Base-by-base conservation (phyloP, 1,140 invertebrate species). In the Odontomachus brunneus region DNA sequence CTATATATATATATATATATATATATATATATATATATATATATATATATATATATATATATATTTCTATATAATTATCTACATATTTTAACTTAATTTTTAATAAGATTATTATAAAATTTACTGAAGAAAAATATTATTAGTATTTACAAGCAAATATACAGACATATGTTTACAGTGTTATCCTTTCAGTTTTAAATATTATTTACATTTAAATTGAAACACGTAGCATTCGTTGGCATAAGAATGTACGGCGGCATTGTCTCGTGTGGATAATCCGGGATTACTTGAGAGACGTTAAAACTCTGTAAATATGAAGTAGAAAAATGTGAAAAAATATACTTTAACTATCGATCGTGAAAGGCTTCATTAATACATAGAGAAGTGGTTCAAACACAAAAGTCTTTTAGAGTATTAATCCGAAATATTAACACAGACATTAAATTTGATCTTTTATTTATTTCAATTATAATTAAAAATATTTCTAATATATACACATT, bases 111-210 rank as follows among this genome's bases (percentile, higher is more conserved):
- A n/a, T 51, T 19, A 48, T 24, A 81, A 80, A 29, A 66, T 87
- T 72, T 83, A 66, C 48, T 87, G 51, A 72, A 55, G 9, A 44
- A 22, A 57, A 59, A 24, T 12, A 26, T 48, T 22, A 3, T 0
- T 19, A 55, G 29, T 87, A 87, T 87, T 75, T 87, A 85, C 72
- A 83, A 24, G 38, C 14, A 62, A 80, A 86, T 84, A 7, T 86
- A 80, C 69, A 87, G 15, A 44, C 63, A 73, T 66, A 26, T 53
- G 48, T 74, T 69, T 85, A 71, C 24, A 69, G 19, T 4, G 5
- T 48, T 59, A 49, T 7, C 2, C 44, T 33, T 51, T 19, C 53
- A 15, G 1, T 5, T 65, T 57, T 62, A 84, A 9, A 76, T 24
- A 72, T 87, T 11, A 65, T 66, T 67, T 48, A 81, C n/a, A 51